Evolutionary conservation across 2,113 vertebrate genomes (phyloP).

Genomic region (Dipodomys merriami): DNA sequence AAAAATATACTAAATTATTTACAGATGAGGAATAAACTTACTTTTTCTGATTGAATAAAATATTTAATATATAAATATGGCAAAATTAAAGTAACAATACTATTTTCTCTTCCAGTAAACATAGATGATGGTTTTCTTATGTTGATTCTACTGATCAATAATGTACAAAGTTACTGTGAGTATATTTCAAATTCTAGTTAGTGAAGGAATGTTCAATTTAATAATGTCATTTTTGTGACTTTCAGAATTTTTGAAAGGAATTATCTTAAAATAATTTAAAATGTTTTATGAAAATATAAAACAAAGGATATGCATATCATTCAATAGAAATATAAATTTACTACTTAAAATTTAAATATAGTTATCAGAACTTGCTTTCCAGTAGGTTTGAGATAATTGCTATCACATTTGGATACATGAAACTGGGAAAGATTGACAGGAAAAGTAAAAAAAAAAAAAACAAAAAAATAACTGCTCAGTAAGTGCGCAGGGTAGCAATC

Average conservation of each 20-base stretch:
- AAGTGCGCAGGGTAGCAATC: background rate
- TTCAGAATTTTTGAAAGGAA: slow-evolving; percentile 26
- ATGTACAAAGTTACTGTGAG: background rate
- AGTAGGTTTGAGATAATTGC: background rate
- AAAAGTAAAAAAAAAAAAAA: background rate
- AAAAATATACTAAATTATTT: background rate
- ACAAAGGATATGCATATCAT: background rate
- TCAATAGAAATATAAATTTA: background rate
- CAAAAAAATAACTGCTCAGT: background rate
- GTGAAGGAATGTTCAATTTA: background rate
- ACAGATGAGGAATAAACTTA: background rate
- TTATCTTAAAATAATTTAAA: background rate
- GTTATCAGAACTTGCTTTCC: background rate
- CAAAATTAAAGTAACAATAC: background rate
- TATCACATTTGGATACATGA: background rate
- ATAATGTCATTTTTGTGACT: background rate
- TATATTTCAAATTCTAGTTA: background rate
- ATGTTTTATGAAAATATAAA: background rate
- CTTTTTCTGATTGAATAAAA: background rate
- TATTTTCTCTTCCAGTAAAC: background rate
- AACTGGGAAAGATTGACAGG: background rate
- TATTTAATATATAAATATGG: background rate
- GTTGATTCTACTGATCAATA: background rate
- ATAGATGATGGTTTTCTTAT: background rate
- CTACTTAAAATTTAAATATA: background rate